A percentile compares a stretch with the other conserved stretches of the same genome.
Conservation (phyloP, 92 coral and sea anemone species). For the Umimayanthus kanabou region DNA sequence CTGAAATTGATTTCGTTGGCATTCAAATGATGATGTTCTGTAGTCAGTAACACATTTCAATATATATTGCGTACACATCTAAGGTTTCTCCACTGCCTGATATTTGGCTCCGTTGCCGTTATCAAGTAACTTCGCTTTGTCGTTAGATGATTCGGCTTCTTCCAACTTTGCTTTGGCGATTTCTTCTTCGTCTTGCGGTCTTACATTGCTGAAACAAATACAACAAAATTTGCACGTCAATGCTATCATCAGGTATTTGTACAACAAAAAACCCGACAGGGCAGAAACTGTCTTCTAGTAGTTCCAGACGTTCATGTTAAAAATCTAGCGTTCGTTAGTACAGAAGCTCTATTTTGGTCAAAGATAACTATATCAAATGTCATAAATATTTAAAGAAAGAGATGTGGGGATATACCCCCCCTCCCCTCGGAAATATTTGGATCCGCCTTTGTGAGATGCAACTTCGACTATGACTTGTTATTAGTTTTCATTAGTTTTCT, state of each 20-base stretch:
- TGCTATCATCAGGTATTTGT: not conserved
- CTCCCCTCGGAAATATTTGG: too few relatives aligned
- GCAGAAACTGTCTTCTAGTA: too few relatives aligned
- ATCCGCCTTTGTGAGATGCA: too few relatives aligned
- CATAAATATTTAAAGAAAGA: too few relatives aligned
- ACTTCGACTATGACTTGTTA: too few relatives aligned
- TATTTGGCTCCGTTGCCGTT: constrained; percentile 60
- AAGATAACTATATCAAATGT: too few relatives aligned
- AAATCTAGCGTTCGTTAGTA: too few relatives aligned
- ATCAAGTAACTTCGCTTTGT: constrained; percentile 56
- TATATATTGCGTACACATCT: not conserved
- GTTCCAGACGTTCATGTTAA: too few relatives aligned
- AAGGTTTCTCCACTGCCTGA: constrained; percentile 58
- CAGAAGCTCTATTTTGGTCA: too few relatives aligned
- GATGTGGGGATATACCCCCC: too few relatives aligned
- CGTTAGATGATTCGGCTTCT: constrained; percentile 58
- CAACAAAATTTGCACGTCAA: not conserved
- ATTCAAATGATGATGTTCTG: not conserved
- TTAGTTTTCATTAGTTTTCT: too few relatives aligned
- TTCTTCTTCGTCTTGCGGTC: constrained; percentile 61
- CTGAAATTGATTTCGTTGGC: not conserved
- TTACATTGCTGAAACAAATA: constrained; percentile 10
- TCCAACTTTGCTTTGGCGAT: constrained; percentile 69
- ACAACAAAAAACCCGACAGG: too few relatives aligned
- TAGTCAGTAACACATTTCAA: not conserved